Conservation (phyloP, 1,140 invertebrate genomes). For the Drosophila pseudoananassae region DNA sequence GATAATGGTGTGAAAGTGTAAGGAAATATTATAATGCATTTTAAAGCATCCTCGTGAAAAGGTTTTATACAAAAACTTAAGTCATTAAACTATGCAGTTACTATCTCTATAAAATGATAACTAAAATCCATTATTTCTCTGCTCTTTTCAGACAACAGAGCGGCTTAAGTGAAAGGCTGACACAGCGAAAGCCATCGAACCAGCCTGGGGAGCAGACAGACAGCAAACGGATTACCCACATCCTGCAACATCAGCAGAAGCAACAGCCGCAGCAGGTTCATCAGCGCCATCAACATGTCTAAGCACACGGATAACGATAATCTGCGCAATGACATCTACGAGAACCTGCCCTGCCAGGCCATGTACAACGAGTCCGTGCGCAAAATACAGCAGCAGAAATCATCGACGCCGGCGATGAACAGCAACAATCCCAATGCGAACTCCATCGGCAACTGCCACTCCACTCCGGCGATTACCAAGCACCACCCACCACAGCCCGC, state of each 20-base stretch:
- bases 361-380: constrained; percentile 83
- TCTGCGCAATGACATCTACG: constrained; percentile 83
- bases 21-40: background rate
- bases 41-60: background rate
- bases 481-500: constrained; percentile 22
- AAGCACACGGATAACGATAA: constrained; percentile 83
- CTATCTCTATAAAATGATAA: constrained; percentile 13
- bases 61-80: no score
- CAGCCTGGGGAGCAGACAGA: constrained; percentile 31
- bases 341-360: constrained; percentile 83
- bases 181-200: constrained; percentile 39
- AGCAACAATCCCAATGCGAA: constrained; percentile 71
- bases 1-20: background rate
- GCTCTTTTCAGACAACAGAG: constrained; percentile 42
- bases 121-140: constrained; percentile 4
- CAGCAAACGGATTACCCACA: constrained; percentile 49
- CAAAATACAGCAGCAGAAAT: constrained; percentile 76
- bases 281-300: constrained; percentile 67
- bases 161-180: constrained; percentile 49
- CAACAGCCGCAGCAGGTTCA: constrained; percentile 27
- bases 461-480: constrained; percentile 44
- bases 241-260: constrained; percentile 32
- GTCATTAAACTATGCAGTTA: background rate
- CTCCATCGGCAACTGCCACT: constrained; percentile 62
- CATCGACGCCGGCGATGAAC: constrained; percentile 42